Evolutionary conservation across 1,140 invertebrate genomes (phyloP), one percentile per base, ranked within the genome.

Genomic region (Coptotermes formosanus): DNA sequence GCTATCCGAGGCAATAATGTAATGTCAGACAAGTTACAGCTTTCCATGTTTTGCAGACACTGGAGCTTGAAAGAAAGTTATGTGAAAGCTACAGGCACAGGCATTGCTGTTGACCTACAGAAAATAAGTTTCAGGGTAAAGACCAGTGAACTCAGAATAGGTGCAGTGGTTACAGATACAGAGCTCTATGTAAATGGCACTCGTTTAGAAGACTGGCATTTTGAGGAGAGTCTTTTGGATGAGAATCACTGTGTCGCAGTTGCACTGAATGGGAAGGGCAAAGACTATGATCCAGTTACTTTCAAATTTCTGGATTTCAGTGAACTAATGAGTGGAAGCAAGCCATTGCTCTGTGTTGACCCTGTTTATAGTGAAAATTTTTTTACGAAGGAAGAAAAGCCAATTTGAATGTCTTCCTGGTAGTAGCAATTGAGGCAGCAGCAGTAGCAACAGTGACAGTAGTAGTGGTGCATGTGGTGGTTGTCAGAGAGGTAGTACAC

Each of bases 21-120:
- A 38, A 86, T 87, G 8, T 86, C 92, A 75, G 91, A 94, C 84
- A 88, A 88, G 23, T 92, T 94, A 82, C 89, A 92, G 87, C 87
- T 97, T 25, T 90, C 91, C 14, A 95, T 94, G 88, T 99, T 98
- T 90, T 98, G 95, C 90, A 93, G 98, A 86, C 92, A 96, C 89
- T 99, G 98, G 98, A 96, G 96, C 88, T 91, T 99, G n/a, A 99
- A 99, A 92, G 98, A 99, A 90, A 97, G 97, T 90, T 98, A 97
- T 90, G 95, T 98, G 0, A 99, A 99, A 92, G 97, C 97, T 86
- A 92, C 95, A 82, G 97, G 98, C 38, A 91, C 95, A 30, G 98
- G 98, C 44, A 95, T 99, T 81, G 95, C 94, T 1, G 92, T 96
- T 88, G 94, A 97, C 88, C 92, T 99, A 38, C 90, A 93, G 87